These are phyloP conservation scores for Manis crassicaudata DNA, from an alignment of 2,797 vertebrate species.

Conservation along the genomic window DNA sequence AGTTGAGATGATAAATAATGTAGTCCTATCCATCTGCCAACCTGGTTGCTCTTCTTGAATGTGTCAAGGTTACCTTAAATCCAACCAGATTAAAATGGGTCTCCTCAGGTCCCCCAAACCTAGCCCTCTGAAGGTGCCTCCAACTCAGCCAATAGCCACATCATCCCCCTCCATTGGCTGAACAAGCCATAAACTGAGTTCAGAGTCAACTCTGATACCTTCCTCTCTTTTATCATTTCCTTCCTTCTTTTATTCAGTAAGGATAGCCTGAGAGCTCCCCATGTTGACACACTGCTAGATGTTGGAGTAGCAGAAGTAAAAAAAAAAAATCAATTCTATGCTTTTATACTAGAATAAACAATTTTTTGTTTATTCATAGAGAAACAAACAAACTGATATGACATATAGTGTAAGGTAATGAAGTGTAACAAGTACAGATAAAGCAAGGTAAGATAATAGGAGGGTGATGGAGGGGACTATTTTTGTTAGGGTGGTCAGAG, in stretches of 20 bases:
- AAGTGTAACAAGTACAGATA: background rate
- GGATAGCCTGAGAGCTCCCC: background rate
- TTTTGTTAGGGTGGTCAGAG: background rate
- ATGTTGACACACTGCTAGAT: background rate
- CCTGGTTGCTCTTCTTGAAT: background rate
- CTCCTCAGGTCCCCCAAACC: background rate
- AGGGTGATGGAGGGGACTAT: background rate
- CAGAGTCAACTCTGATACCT: background rate
- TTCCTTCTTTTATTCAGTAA: background rate
- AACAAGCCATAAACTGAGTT: background rate
- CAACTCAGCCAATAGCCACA: background rate
- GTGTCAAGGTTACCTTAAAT: conserved; percentile 25
- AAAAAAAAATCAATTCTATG: background rate
- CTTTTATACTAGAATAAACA: background rate
- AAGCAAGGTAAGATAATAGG: background rate
- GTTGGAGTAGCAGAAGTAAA: background rate
- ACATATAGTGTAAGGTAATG: background rate
- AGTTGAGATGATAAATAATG: background rate
- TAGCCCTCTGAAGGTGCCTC: background rate
- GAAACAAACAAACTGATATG: background rate
- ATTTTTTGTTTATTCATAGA: too few species aligned
- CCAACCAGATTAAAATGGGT: conserved; percentile 43
- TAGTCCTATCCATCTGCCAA: background rate
- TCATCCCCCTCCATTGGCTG: background rate
- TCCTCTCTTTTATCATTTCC: background rate